Evolutionary conservation across 2,888 invertebrate genomes (phyloP).

Genomic region (Argyra leucocephala): DNA sequence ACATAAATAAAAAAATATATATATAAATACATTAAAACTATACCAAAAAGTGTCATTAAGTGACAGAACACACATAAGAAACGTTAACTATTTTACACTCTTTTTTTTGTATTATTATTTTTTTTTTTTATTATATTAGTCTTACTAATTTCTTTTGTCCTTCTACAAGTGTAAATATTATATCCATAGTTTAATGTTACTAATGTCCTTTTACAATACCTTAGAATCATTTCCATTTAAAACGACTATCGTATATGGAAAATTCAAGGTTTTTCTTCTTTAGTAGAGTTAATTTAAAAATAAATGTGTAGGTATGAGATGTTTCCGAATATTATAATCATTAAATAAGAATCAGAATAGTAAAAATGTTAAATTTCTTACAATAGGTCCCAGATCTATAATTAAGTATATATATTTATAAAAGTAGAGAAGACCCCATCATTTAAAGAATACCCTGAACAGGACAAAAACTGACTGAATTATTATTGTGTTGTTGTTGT

Average conservation of each 20-base stretch:
- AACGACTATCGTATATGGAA: neutral
- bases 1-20: too few relatives aligned
- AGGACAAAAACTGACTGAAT: too few relatives aligned
- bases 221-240: neutral
- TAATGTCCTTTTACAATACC: neutral
- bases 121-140: neutral
- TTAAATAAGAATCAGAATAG: neutral
- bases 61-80: slow-evolving; percentile 22
- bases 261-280: neutral
- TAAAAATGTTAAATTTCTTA: neutral
- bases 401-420: neutral
- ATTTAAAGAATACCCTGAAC: neutral
- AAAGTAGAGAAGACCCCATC: neutral
- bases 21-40: neutral
- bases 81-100: slow-evolving; percentile 8
- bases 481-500: too few relatives aligned
- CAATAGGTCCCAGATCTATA: neutral
- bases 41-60: slow-evolving; percentile 22
- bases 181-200: neutral
- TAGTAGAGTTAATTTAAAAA: too few relatives aligned
- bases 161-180: neutral
- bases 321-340: neutral
- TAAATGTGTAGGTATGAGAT: too few relatives aligned
- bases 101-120: neutral
- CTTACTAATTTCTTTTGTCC: slow-evolving; percentile 2